Base-by-base conservation (phyloP, 1,140 invertebrate species). In the Scaptomyza montana region DNA sequence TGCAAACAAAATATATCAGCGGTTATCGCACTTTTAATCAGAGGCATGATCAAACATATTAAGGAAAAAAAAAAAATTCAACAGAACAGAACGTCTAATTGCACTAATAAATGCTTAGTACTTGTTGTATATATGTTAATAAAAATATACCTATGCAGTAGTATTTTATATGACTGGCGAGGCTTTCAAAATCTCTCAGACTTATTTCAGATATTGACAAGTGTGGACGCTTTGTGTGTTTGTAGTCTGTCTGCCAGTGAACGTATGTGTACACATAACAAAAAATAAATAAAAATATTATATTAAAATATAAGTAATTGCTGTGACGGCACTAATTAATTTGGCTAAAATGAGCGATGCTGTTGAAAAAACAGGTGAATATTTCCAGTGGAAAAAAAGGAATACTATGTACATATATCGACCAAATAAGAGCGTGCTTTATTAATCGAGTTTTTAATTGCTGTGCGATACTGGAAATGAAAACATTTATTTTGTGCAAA, bases 121-220 rank as follows among this genome's bases (percentile, higher is more conserved):
- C 28, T 49, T 41, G 21, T 47, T 25, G 25, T 57, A 13, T 47
- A 16, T 25, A 25, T 25, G 3, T 25, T 25, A 21, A 30, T 30
- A 30, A 3, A 30, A 5, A 30, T 5, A 5, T 30, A 6, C 16
- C 30, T 33, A 33, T 19, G 41, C 55, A n/a, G 49, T 41, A 39
- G 13, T n/a, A 50, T 30, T 47, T n/a, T 71, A 47, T 56, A 49
- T 56, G 33, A 55, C 21, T 9, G 70, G 5, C 21, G 47, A 16
- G 74, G 80, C 80, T 73, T 76, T 66, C 61, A 49, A 55, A 36
- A 49, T 64, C 36, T 53, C 54, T 72, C 82, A 86, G 74, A 87
- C 70, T 75, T 78, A 81, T 78, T 86, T 78, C 2, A 76, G 75
- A 49, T 66, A 78, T 87, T 69, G 78, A 64, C 66, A 45, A 67